phyloP scores from a whole-genome alignment of 53 echinoderm and acorn worm genomes.

The Astropecten irregularis region DNA sequence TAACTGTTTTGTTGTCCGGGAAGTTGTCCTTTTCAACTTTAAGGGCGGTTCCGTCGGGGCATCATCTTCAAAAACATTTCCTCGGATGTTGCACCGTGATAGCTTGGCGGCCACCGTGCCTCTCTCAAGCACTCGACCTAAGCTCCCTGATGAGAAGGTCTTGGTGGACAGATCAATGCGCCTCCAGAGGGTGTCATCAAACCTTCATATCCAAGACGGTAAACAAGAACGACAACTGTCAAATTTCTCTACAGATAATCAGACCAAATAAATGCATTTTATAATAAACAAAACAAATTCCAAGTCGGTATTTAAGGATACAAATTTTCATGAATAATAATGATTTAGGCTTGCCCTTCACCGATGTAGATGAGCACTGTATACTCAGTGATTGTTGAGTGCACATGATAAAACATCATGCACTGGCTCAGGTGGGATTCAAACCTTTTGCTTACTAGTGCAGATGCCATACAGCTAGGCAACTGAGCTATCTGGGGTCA shows the following conservation, averaged over 20 bases:
- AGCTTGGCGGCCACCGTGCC: conserved; percentile 71
- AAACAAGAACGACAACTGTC: background rate
- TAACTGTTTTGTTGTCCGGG: conserved; percentile 10
- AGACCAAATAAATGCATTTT: too few relatives aligned
- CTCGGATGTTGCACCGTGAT: conserved; percentile 60
- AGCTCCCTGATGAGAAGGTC: conserved; percentile 58
- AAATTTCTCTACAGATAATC: background rate
- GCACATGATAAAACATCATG: too few relatives aligned
- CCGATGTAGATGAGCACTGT: too few relatives aligned
- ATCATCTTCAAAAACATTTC: conserved; percentile 42
- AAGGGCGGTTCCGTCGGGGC: background rate
- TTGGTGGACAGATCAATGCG: conserved; percentile 63
- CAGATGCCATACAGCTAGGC: too few relatives aligned
- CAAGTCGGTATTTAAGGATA: too few relatives aligned
- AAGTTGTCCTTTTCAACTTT: background rate
- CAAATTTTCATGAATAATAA: background rate
- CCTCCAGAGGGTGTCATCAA: conserved; percentile 84
- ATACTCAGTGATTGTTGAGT: too few relatives aligned
- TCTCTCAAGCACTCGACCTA: conserved; percentile 69
- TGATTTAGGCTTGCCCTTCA: too few relatives aligned
- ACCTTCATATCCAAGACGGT: too few relatives aligned
- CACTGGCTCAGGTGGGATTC: too few relatives aligned
- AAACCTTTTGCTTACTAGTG: too few relatives aligned
- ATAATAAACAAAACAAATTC: too few relatives aligned
- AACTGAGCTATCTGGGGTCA: too few relatives aligned